phyloP scores from a whole-genome alignment of 2,113 vertebrate species.

The Columba livia region DNA sequence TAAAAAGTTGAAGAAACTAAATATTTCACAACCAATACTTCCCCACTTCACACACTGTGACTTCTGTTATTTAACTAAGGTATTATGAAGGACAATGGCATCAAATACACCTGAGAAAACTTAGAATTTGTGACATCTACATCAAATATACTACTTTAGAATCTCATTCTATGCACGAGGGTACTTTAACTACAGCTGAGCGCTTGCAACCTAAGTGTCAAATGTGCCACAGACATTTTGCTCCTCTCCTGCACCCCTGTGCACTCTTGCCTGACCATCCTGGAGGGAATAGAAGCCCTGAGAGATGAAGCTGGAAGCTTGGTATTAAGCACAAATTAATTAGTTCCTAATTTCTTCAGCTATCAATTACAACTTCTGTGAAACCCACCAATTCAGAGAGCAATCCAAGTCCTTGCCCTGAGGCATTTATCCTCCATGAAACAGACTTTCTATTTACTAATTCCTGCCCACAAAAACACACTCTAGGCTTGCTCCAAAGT shows the following conservation, averaged over 20 bases:
- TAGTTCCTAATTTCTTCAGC: background rate
- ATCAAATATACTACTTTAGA: background rate
- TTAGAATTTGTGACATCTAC: background rate
- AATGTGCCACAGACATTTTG: background rate
- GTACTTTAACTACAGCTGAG: background rate
- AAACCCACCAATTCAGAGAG: background rate
- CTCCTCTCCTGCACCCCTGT: background rate
- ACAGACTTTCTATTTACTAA: background rate
- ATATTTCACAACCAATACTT: background rate
- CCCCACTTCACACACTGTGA: background rate
- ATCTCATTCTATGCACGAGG: background rate
- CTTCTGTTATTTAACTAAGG: background rate
- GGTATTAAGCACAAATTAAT: background rate
- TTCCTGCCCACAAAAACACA: background rate
- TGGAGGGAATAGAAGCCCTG: background rate
- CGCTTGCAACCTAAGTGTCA: background rate
- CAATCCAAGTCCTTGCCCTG: background rate
- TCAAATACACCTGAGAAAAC: background rate
- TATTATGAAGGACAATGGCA: background rate
- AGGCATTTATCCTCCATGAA: background rate
- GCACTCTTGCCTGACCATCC: background rate
- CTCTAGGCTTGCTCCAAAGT: background rate
- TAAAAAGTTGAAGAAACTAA: background rate
- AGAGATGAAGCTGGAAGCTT: background rate
- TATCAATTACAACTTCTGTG: background rate